Evolutionary conservation across 2,113 vertebrate species (phyloP).

Genomic region (Scatophagus argus): DNA sequence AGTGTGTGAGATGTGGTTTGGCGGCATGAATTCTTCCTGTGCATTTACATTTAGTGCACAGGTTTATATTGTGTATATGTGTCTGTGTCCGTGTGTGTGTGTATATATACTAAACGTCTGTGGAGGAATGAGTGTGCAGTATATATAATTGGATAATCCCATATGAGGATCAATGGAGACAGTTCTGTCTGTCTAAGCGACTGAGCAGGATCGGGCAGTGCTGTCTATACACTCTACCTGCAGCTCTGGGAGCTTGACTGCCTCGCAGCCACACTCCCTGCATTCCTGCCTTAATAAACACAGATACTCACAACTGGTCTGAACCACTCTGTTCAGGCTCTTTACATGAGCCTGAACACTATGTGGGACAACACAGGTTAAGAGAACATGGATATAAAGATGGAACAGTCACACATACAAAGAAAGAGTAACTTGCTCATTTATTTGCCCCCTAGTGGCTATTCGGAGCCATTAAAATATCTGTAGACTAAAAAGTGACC

Average conservation of each 20-base stretch:
- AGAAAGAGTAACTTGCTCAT: background rate
- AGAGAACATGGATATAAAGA: background rate
- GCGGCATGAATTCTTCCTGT: background rate
- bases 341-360: background rate
- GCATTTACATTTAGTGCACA: background rate
- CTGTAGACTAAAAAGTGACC: background rate
- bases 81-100: background rate
- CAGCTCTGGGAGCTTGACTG: background rate
- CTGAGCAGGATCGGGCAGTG: conserved; percentile 30
- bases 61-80: too few relatives aligned
- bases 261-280: background rate
- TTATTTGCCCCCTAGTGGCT: conserved; percentile 21
- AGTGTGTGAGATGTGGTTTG: background rate
- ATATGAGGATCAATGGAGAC: conserved; percentile 65
- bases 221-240: conserved; percentile 10
- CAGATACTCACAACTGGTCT: background rate
- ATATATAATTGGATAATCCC: conserved; percentile 72
- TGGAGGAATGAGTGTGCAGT: conserved; percentile 61
- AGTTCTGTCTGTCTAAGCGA: conserved; percentile 57
- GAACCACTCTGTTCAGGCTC: background rate
- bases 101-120: conserved; percentile 4
- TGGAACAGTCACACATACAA: background rate
- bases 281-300: background rate
- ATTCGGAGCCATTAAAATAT: background rate
- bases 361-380: background rate